Evolutionary conservation across 2,888 invertebrate species (phyloP).

Genomic region (Dione vanillae): DNA sequence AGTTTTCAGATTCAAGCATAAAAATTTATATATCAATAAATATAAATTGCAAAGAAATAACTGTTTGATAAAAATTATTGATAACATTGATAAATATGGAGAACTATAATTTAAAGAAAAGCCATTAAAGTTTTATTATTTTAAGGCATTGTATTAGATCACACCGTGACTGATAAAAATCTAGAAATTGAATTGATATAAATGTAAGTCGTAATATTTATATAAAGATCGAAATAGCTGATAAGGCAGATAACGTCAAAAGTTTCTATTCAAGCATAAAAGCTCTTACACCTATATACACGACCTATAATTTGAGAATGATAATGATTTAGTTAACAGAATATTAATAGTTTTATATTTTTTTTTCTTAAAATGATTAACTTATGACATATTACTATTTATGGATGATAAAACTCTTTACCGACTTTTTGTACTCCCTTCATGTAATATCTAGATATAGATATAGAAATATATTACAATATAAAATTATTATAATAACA

Average conservation of each 20-base stretch:
- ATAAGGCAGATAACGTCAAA: background rate
- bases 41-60: background rate
- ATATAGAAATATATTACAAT: no score
- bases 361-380: background rate
- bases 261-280: background rate
- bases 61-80: background rate
- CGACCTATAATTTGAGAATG: background rate
- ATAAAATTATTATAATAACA: no score
- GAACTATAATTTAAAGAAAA: conserved; percentile 5
- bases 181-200: conserved; percentile 6
- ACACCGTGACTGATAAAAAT: conserved; percentile 18
- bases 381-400: background rate
- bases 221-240: background rate
- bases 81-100: background rate
- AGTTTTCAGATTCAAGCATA: background rate
- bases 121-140: conserved; percentile 13
- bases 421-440: background rate
- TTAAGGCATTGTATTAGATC: conserved; percentile 11
- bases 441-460: no score
- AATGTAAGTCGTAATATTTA: conserved; percentile 1
- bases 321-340: background rate
- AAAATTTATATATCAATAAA: background rate
- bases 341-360: background rate
- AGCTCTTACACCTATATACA: background rate
- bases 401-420: background rate